phyloP scores from a whole-genome alignment of 2,888 invertebrate species.

The Ormyrus thymus region DNA sequence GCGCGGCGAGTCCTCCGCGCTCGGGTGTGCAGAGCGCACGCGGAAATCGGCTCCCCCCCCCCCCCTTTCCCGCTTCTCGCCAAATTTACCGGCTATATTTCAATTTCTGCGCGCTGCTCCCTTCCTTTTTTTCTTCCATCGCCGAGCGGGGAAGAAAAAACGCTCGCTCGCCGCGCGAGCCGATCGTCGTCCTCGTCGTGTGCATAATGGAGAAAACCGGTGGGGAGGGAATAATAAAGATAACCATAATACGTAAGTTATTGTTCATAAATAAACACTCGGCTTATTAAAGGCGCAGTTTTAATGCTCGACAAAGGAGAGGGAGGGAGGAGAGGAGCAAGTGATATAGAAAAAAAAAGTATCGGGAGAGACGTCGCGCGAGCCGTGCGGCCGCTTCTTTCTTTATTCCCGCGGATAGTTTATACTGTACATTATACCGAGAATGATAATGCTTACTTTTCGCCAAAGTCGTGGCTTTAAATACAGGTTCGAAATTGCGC shows the following conservation, averaged over 20 bases:
- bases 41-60: background rate
- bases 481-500: no score
- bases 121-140: background rate
- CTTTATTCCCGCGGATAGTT: slow-evolving; percentile 57
- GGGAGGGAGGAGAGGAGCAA: background rate
- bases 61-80: slow-evolving; percentile 20
- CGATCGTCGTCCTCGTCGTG: no score
- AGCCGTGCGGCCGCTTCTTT: slow-evolving; percentile 41
- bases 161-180: background rate
- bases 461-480: background rate
- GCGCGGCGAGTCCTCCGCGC: background rate
- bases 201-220: background rate
- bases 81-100: slow-evolving; percentile 33
- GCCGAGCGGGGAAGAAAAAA: background rate
- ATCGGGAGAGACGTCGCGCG: slow-evolving; percentile 14
- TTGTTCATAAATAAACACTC: slow-evolving; percentile 53
- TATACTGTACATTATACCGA: slow-evolving; percentile 52
- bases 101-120: background rate
- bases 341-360: slow-evolving; percentile 7
- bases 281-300: slow-evolving; percentile 51
- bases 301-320: slow-evolving; percentile 39
- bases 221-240: slow-evolving; percentile 47
- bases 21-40: background rate
- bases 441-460: slow-evolving; percentile 49
- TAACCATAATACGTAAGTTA: slow-evolving; percentile 51